These are phyloP conservation scores for Drosophila setosimentum DNA, from an alignment of 2,888 invertebrate genomes.

Conservation along the genomic window DNA sequence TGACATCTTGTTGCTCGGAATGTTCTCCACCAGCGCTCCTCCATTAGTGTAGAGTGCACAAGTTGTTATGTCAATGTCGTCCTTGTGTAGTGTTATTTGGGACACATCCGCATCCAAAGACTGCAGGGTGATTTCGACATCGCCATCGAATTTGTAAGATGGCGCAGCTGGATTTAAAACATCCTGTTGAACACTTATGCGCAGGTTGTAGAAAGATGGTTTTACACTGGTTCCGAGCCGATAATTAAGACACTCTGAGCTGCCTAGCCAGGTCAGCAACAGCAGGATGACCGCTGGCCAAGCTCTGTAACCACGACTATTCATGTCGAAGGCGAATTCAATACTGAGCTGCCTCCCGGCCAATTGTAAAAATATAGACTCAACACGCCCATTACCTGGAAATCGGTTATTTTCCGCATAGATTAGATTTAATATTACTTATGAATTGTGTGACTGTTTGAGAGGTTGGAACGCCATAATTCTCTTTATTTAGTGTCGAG, in stretches of 20 bases:
- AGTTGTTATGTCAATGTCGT: conserved; percentile 56
- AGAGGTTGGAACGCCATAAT: too few relatives aligned
- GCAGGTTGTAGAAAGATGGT: conserved; percentile 86
- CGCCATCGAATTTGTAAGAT: conserved; percentile 74
- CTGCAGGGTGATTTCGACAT: conserved; percentile 86
- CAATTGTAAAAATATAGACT: neutral
- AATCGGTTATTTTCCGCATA: too few relatives aligned
- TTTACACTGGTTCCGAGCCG: conserved; percentile 83
- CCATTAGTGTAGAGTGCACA: conserved; percentile 54
- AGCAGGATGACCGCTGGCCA: conserved; percentile 15
- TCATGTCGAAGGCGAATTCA: conserved; percentile 43
- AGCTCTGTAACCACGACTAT: conserved; percentile 2
- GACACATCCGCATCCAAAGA: conserved; percentile 80
- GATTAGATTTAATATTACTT: too few relatives aligned
- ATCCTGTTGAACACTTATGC: conserved; percentile 83
- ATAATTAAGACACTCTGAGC: conserved; percentile 49
- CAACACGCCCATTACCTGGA: too few relatives aligned
- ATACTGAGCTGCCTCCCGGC: conserved; percentile 27
- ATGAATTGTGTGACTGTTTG: too few relatives aligned
- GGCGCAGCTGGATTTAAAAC: conserved; percentile 57
- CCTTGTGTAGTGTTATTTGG: conserved; percentile 86
- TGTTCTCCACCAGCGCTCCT: conserved; percentile 32
- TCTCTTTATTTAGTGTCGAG: too few relatives aligned
- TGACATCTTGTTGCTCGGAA: conserved; percentile 37
- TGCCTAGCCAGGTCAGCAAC: conserved; percentile 28